phyloP scores from a whole-genome alignment of 2,888 invertebrate species.

The Xanthostigma xanthostigma region DNA sequence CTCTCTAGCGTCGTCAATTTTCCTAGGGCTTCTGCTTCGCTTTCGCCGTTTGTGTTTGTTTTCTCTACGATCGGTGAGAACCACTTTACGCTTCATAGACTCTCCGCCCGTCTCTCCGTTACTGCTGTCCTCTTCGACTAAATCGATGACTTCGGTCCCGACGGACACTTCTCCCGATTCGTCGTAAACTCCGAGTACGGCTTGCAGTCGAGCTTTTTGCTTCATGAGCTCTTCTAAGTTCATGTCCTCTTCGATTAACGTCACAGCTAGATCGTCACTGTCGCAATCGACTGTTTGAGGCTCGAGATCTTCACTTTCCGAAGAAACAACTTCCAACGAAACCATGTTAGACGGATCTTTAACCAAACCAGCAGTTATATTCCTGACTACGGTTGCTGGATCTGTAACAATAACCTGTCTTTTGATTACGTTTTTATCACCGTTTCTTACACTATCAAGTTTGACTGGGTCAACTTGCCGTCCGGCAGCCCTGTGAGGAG shows the following conservation, averaged over 20 bases:
- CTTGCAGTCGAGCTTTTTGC: conserved; percentile 72
- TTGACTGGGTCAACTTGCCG: conserved; percentile 2
- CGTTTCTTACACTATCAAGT: conserved; percentile 1
- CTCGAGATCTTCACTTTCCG: conserved; percentile 46
- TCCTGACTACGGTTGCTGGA: conserved; percentile 32
- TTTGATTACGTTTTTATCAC: conserved; percentile 11
- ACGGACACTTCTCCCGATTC: conserved; percentile 41
- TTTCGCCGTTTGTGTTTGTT: conserved; percentile 19
- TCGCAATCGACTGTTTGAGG: conserved; percentile 46
- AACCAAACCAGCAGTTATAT: conserved; percentile 30
- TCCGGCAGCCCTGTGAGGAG: conserved; percentile 12
- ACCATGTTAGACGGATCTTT: conserved; percentile 23
- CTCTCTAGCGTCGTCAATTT: no score
- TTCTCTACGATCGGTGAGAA: conserved; percentile 8
- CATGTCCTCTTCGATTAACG: conserved; percentile 68
- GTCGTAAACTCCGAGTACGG: conserved; percentile 58
- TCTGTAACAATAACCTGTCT: conserved; percentile 13
- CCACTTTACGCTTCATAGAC: conserved; percentile 21
- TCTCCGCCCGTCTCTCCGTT: conserved; percentile 28
- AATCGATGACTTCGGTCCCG: conserved; percentile 37
- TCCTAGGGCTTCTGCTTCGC: conserved; percentile 15
- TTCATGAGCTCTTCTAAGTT: conserved; percentile 81
- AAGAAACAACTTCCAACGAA: conserved; percentile 48
- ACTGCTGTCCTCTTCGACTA: conserved; percentile 36
- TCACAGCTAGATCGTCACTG: conserved; percentile 53